phyloP scores from a whole-genome alignment of 2,888 invertebrate genomes.

The Noctuana brunneofusca region DNA sequence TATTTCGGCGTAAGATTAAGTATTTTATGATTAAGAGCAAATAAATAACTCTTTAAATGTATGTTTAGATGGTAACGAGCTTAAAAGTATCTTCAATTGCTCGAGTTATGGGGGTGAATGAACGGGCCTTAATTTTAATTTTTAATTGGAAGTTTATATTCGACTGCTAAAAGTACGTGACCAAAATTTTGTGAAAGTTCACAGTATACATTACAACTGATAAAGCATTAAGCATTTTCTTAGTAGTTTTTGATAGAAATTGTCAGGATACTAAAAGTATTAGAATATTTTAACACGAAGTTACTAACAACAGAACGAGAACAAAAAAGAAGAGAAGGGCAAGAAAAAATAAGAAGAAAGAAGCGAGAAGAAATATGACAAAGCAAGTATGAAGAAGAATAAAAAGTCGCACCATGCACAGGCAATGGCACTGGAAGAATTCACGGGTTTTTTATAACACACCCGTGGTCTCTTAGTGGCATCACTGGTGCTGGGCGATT shows the following conservation, averaged over 20 bases:
- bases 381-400: slow-evolving; percentile 38
- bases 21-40: slow-evolving; percentile 10
- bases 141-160: background rate
- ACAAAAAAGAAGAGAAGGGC: background rate
- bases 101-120: background rate
- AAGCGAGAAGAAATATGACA: slow-evolving; percentile 30
- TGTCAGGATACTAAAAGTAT: background rate
- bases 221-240: too few relatives aligned
- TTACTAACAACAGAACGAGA: background rate
- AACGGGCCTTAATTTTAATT: background rate
- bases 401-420: slow-evolving; percentile 78
- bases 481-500: slow-evolving; percentile 83
- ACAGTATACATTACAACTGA: too few relatives aligned
- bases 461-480: slow-evolving; percentile 89
- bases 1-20: slow-evolving; percentile 16
- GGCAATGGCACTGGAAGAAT: slow-evolving; percentile 94
- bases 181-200: background rate
- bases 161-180: background rate
- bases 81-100: background rate
- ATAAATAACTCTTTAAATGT: slow-evolving; percentile 2
- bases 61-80: slow-evolving; percentile 1
- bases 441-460: slow-evolving; percentile 86
- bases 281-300: background rate
- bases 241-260: background rate
- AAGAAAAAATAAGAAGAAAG: slow-evolving; percentile 1